Percentiles rank a stretch among this genome's conserved stretches.
phyloP scores from a whole-genome alignment of 2,113 vertebrate species.

The Podarcis cretensis region DNA sequence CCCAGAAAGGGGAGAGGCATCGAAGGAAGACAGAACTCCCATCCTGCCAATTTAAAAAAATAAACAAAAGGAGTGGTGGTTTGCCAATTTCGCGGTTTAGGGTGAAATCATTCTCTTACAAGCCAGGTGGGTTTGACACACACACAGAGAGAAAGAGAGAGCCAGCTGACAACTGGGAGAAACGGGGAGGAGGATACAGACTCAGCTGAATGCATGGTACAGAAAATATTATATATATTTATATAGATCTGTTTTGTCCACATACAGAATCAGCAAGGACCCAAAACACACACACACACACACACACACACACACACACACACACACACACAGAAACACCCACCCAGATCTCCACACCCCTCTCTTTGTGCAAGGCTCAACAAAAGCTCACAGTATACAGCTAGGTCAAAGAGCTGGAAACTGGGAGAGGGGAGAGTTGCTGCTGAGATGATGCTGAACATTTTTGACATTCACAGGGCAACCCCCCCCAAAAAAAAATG shows the following conservation, averaged over 20 bases:
- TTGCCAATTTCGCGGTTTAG: constrained; percentile 52
- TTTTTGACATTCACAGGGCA: constrained; percentile 75
- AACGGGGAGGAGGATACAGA: neutral
- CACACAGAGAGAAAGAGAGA: neutral
- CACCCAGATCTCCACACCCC: neutral
- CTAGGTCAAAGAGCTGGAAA: neutral
- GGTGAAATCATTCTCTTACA: constrained; percentile 47
- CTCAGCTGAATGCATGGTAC: constrained; percentile 59
- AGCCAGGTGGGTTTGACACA: constrained; percentile 4
- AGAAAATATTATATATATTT: constrained; percentile 36
- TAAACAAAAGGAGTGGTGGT: neutral
- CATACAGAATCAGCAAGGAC: neutral
- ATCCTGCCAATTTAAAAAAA: neutral
- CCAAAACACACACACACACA: neutral
- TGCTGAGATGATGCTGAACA: constrained; percentile 62
- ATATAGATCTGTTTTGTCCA: neutral
- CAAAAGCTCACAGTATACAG: constrained; percentile 50
- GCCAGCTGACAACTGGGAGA: neutral
- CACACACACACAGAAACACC: neutral
- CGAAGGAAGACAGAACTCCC: constrained; percentile 22
- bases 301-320: neutral
- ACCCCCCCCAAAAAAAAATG: constrained; percentile 49
- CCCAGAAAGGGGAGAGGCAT: constrained; percentile 56
- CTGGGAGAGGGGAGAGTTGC: constrained; percentile 23
- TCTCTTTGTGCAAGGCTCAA: constrained; percentile 56